These are phyloP conservation scores for Caenorhabditis sp. DNA, from an alignment of 2,888 invertebrate species.

Conservation along the genomic window DNA sequence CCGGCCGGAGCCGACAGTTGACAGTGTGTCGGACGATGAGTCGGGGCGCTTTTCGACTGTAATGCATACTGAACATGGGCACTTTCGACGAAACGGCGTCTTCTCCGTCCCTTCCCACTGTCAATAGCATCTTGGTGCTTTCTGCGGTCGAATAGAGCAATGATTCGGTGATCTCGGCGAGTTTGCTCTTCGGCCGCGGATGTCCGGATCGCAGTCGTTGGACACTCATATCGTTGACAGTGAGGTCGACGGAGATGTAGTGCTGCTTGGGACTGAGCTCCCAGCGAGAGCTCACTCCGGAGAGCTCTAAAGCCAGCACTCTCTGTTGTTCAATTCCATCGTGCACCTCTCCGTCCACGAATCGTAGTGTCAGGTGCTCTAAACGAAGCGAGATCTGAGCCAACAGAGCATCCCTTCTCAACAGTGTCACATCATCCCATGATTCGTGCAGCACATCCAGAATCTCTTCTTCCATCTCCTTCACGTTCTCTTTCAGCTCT, in stretches of 20 bases:
- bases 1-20: conserved; percentile 72
- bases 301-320: conserved; percentile 73
- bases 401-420: conserved; percentile 75
- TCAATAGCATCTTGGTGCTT: conserved; percentile 63
- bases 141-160: conserved; percentile 61
- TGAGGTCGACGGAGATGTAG: conserved; percentile 68
- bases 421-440: conserved; percentile 78
- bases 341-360: conserved; percentile 67
- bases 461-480: conserved; percentile 76
- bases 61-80: conserved; percentile 67
- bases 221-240: conserved; percentile 74
- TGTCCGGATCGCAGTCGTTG: conserved; percentile 69
- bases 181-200: conserved; percentile 44
- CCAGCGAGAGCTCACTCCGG: conserved; percentile 69
- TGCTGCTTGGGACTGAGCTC: conserved; percentile 77
- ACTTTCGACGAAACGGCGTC: conserved; percentile 27
- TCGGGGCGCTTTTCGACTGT: conserved; percentile 74
- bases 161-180: conserved; percentile 51
- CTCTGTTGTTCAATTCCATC: conserved; percentile 63
- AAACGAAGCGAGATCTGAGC: conserved; percentile 74
- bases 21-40: conserved; percentile 72
- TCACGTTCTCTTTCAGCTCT: conserved; percentile 56
- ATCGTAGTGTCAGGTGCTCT: conserved; percentile 73
- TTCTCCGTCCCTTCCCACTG: conserved; percentile 62
- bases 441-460: conserved; percentile 76